Evolutionary conservation across 2,797 vertebrate genomes (phyloP), one percentile per base, ranked within the genome.

Genomic region (Nasua narica): DNA sequence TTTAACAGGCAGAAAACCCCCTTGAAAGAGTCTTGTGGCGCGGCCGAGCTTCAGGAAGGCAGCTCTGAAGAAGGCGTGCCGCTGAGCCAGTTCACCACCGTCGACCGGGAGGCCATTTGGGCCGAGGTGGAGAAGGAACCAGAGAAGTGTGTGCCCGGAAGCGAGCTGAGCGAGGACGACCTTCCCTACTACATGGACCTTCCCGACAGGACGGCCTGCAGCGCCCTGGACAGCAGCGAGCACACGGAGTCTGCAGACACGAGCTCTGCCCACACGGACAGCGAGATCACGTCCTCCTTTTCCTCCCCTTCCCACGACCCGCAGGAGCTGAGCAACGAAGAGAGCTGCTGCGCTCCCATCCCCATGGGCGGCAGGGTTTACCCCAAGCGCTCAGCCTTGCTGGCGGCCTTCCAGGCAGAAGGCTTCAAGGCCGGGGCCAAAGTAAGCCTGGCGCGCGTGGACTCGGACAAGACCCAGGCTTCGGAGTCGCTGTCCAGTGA

Each of bases 401-500:
- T 91, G 54, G 78, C 78, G 0, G 48, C 95, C 0, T 98, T 97
- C 76, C 97, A 96, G 48, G 83, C 95, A 0, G 99, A 99, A 3
- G 94, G 91, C 76, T 93, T 96, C 91, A 97, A 27, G 83, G 70
- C 98, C 27, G 94, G n/a, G 4, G 32, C 92, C 32, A 94, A 18
- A 0, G 40, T 98, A 43, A 93, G 97, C 72, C 97, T 99, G 0
- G 96, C 65, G 0, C 98, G 99, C 35, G 98, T 97, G 0, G 99
- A 99, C 98, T 99, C 99, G 0, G 99, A 99, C 97, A 99, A 96
- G 97, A 99, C 99, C 0, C 99, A 99, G 98, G 99, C 99, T 1
- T 99, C 99, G 0, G 99, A 99, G 96, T 99, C 99, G 0, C 97
- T 99, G 74, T 99, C 99, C n/a, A 99, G 99, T 0, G 99, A 99